Base-by-base conservation (phyloP, 2,888 invertebrate genomes). In the Lobophora halterata region DNA sequence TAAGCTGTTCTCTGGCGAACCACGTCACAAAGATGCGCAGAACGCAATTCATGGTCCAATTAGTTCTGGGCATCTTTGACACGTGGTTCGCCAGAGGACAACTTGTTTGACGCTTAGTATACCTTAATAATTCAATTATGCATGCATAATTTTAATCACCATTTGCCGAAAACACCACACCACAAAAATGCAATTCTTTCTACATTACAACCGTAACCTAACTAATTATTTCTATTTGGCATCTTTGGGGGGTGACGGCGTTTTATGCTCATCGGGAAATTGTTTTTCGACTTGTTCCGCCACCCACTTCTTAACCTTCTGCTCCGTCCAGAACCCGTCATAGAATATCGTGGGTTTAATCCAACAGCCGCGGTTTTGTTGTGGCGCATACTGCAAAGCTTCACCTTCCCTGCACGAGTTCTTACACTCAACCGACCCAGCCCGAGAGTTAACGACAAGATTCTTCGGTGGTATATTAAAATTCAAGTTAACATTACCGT, bases 241-340 rank as follows among this genome's bases (percentile, higher is more conserved):
- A n/a, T 40, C 45, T 18, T 43, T 47, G 6, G 40, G 35, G 2
- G 46, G 52, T 1, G 52, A 45, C 1, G 43, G 5, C 2, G 39
- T 17, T 16, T 48, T 48, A 6, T 38, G 58, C 40, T 82, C 83
- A 24, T 81, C 83, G 1, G 86, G 83, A 51, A 80, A 81, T 61
- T 79, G 82, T 56, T 86, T 86, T 55, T 87, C 86, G 8, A 83
- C 82, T 54, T 87, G 88, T 51, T 88, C 88, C 2, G 88, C 82
- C 1, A 86, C 87, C 88, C 88, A 88, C 58, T 80, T 85, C 59
- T 83, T 88, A 7, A 88, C 88, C 53, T 88, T 87, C 68, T 87
- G 88, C 67, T 88, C 88, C 1, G 88, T 88, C 88, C 88, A 88
- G 59, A 88, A 88, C 1, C 88, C 88, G 26, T 88, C 88, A 41